Evolutionary conservation across 2,113 vertebrate species (phyloP).

Genomic region (Malurus cyaneus): DNA sequence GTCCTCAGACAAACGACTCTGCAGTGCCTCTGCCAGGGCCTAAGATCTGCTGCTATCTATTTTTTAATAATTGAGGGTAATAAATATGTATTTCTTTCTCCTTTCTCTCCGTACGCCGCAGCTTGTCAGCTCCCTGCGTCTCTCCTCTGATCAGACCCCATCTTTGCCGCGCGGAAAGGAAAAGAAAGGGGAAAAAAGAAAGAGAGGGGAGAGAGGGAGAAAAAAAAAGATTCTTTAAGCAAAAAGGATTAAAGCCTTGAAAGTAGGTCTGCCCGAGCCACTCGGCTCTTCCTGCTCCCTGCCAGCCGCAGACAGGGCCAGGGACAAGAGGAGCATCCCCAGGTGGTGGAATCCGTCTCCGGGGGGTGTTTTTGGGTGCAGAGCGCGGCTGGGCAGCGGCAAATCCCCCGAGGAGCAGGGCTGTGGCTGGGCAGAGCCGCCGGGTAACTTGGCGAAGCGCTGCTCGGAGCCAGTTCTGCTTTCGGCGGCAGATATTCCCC

Average conservation of each 20-base stretch:
- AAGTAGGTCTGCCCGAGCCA: slow-evolving; percentile 77
- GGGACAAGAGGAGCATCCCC: background rate
- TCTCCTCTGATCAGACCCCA: slow-evolving; percentile 82
- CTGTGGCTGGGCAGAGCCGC: background rate
- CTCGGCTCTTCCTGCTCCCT: background rate
- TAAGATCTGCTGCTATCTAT: slow-evolving; percentile 77
- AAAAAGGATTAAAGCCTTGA: slow-evolving; percentile 81
- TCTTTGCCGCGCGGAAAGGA: slow-evolving; percentile 59
- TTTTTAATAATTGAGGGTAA: slow-evolving; percentile 83
- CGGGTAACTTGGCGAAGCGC: background rate
- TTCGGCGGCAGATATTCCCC: background rate
- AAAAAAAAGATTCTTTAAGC: slow-evolving; percentile 74
- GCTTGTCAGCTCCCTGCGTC: slow-evolving; percentile 80
- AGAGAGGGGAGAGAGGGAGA: background rate
- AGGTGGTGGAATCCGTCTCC: background rate
- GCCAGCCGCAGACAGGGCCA: background rate
- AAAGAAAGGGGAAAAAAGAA: background rate
- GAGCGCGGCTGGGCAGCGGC: background rate
- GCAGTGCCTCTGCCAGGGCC: slow-evolving; percentile 73
- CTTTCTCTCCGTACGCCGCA: slow-evolving; percentile 63
- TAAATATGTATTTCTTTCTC: slow-evolving; percentile 84
- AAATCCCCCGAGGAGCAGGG: background rate
- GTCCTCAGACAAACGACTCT: slow-evolving; percentile 64
- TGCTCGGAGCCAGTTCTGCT: background rate
- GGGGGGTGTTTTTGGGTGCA: background rate